Conservation (phyloP, 2,113 vertebrate species). For the Sisor rabdophorus region DNA sequence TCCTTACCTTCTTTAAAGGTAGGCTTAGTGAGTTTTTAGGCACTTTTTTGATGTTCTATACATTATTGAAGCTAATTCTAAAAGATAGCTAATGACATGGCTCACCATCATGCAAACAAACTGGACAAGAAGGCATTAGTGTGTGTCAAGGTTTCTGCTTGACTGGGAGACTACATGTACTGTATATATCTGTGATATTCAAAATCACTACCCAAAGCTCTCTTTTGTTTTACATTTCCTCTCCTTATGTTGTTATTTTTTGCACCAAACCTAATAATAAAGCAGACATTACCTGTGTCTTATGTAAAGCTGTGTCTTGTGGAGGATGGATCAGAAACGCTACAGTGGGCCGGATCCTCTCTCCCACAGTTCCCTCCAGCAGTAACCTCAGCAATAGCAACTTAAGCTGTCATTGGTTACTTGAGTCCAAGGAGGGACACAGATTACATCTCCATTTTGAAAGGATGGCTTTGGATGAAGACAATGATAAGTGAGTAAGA, state of each 20-base stretch:
- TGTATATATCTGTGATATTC: too few relatives aligned
- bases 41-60: not conserved
- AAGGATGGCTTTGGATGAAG: constrained; percentile 85
- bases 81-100: not conserved
- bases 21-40: not conserved
- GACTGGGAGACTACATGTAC: not conserved
- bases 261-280: not conserved
- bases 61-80: not conserved
- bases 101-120: not conserved
- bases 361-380: constrained; percentile 69
- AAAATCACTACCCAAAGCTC: not conserved
- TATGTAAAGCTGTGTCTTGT: constrained; percentile 73
- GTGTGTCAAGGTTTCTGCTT: not conserved
- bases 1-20: not conserved
- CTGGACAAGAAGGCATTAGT: not conserved
- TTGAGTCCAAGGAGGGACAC: constrained; percentile 84
- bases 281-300: too few relatives aligned
- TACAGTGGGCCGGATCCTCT: constrained; percentile 82
- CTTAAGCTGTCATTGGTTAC: constrained; percentile 88
- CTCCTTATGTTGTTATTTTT: too few relatives aligned
- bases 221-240: not conserved
- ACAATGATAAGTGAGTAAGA: constrained; percentile 78
- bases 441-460: constrained; percentile 87
- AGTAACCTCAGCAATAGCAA: constrained; percentile 82
- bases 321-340: constrained; percentile 85